phyloP scores from a whole-genome alignment of 1,140 invertebrate genomes.

The Drosophila busckii region DNA sequence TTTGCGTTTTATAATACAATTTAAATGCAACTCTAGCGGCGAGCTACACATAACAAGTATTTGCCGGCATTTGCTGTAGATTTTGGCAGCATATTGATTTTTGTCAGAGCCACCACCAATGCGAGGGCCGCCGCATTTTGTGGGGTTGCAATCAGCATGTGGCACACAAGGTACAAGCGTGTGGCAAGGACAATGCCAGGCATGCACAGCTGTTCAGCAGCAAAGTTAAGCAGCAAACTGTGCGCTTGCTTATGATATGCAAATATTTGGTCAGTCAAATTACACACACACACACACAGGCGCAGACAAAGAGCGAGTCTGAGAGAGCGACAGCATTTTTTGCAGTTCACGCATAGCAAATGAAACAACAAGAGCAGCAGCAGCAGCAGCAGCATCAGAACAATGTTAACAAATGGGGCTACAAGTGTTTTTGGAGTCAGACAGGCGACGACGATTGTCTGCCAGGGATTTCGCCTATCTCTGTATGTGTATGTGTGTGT shows the following conservation, averaged over 20 bases:
- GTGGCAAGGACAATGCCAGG: slow-evolving; percentile 32
- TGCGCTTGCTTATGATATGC: slow-evolving; percentile 49
- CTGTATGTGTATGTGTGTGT: slow-evolving; percentile 5
- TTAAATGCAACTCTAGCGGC: slow-evolving; percentile 65
- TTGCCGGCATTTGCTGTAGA: slow-evolving; percentile 23
- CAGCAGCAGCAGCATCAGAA: slow-evolving; percentile 16
- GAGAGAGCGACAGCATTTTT: slow-evolving; percentile 24
- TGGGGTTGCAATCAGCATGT: slow-evolving; percentile 27
- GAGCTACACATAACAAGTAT: slow-evolving; percentile 39
- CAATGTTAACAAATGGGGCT: slow-evolving; percentile 37
- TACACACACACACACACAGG: slow-evolving; percentile 13
- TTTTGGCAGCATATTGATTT: slow-evolving; percentile 29
- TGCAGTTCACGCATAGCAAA: slow-evolving; percentile 38
- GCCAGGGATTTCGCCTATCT: neutral
- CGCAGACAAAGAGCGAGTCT: neutral
- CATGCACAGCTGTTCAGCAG: no score
- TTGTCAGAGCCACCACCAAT: slow-evolving; percentile 36
- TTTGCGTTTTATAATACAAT: slow-evolving; percentile 58
- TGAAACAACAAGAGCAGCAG: slow-evolving; percentile 34
- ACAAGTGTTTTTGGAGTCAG: slow-evolving; percentile 55
- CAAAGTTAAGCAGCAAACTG: neutral
- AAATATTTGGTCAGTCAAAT: slow-evolving; percentile 53
- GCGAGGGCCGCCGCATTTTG: neutral
- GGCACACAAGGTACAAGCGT: no score
- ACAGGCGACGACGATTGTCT: slow-evolving; percentile 19